Percentiles rank a stretch among this genome's conserved stretches.
These are phyloP conservation scores for Drosophila ogumai DNA, from an alignment of 1,140 invertebrate species.

Conservation along the genomic window DNA sequence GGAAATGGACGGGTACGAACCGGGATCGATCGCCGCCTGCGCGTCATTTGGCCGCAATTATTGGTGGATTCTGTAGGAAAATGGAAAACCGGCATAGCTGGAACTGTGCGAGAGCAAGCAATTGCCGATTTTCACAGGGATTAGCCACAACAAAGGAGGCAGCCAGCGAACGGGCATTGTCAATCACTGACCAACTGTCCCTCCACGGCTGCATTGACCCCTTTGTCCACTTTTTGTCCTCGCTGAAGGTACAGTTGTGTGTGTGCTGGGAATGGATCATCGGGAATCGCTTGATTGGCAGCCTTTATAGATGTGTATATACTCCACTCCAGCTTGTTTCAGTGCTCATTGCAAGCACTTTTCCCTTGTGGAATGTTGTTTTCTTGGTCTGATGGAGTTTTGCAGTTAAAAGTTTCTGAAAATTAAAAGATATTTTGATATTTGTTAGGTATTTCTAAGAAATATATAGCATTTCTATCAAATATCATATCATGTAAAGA, in stretches of 20 bases:
- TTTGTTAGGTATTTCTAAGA: neutral
- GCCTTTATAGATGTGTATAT: neutral
- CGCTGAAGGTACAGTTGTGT: conserved; percentile 60
- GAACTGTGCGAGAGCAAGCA: conserved; percentile 21
- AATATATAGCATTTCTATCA: neutral
- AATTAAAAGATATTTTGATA: neutral
- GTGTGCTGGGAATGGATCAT: conserved; percentile 1
- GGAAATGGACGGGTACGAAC: conserved; percentile 5
- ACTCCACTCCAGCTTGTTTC: neutral
- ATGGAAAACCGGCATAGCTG: neutral
- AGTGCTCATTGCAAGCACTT: neutral
- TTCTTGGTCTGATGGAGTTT: neutral
- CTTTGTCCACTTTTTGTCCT: conserved; percentile 46
- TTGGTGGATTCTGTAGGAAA: conserved; percentile 41
- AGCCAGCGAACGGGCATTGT: conserved; percentile 34
- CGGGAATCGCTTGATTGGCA: conserved; percentile 1
- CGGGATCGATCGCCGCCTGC: conserved; percentile 27
- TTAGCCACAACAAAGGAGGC: conserved; percentile 70
- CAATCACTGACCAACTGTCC: conserved; percentile 57
- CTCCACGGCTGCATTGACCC: conserved; percentile 51
- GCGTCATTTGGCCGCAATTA: conserved; percentile 82
- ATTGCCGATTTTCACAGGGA: conserved; percentile 80
- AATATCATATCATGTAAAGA: no score
- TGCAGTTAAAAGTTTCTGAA: neutral
- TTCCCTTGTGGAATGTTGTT: neutral